Evolutionary conservation across 2,113 vertebrate genomes (phyloP), one percentile per base, ranked within the genome.

Genomic region (Arvicanthis niloticus): DNA sequence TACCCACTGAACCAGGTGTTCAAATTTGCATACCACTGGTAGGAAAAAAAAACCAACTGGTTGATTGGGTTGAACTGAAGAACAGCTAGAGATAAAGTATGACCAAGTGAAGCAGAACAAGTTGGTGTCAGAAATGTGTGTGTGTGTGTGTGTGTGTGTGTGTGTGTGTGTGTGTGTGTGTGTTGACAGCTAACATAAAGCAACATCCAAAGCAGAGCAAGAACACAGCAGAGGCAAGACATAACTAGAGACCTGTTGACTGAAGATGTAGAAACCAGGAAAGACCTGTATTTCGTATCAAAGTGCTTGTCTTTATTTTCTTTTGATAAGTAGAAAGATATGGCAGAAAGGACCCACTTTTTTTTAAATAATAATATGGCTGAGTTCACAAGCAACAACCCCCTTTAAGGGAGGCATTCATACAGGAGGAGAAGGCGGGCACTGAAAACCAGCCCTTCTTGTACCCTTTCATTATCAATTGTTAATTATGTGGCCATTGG

Each of bases 261-360:
- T 53, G 53, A 88, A 42, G 48, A 45, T 70, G 17, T 15, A 91
- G 76, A 80, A 93, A 73, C 90, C 42, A 92, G 3, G 42, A 67
- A 80, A 62, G 22, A 75, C n/a, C 56, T 48, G 8, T 53, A 26
- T 88, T 95, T 95, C 12, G 22, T 29, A 56, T 68, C 6, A 42
- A 84, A 77, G 31, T 75, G 19, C 29, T 34, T 86, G 88, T 84
- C 67, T 82, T 60, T 2, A 60, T 92, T 19, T 88, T 78, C 62
- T 85, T 42, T 95, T 51, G 60, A 89, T 89, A 89, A 86, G 19
- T 76, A 75, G 51, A 51, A 91, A 88, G 16, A 42, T 17, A 65
- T 70, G 58, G 77, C 56, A 89, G 76, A 8, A 75, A 1, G 40
- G 19, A 22, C 11, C 21, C 42, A 58, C 6, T 89, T 40, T 62